Evolutionary conservation across 1,140 invertebrate species (phyloP).

Genomic region (Diachasma alloeum): DNA sequence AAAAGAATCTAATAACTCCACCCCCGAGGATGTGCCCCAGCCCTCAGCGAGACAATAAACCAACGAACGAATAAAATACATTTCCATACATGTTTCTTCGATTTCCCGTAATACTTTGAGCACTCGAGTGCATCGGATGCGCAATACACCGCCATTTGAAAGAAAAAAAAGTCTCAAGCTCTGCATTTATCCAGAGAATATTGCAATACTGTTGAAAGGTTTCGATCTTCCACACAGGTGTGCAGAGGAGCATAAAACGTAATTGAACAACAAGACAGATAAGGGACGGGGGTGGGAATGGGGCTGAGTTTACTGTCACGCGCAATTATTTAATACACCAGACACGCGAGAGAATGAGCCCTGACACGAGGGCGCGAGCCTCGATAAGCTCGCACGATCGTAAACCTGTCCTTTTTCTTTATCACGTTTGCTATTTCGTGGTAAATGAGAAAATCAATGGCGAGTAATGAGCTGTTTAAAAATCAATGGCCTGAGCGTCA

Average conservation of each 20-base stretch:
- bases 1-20: too few relatives aligned
- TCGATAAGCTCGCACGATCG: not conserved
- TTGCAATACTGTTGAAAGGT: not conserved
- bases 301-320: not conserved
- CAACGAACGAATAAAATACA: too few relatives aligned
- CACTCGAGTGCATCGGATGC: too few relatives aligned
- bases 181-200: not conserved
- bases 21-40: too few relatives aligned
- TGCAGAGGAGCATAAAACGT: not conserved
- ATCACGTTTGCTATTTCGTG: not conserved
- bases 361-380: not conserved
- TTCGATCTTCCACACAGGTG: not conserved
- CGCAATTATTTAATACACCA: slow-evolving; percentile 4
- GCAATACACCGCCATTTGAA: too few relatives aligned
- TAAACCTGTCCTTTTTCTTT: slow-evolving; percentile 7
- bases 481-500: not conserved
- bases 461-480: not conserved
- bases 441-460: slow-evolving; percentile 2
- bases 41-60: too few relatives aligned
- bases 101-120: too few relatives aligned
- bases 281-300: not conserved
- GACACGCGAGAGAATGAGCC: not conserved
- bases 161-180: not conserved
- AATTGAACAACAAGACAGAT: not conserved
- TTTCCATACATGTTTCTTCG: too few relatives aligned